Percentiles rank a stretch among this genome's conserved stretches.
phyloP scores from a whole-genome alignment of 2,113 vertebrate species.

The Colistium nudipinnis region DNA sequence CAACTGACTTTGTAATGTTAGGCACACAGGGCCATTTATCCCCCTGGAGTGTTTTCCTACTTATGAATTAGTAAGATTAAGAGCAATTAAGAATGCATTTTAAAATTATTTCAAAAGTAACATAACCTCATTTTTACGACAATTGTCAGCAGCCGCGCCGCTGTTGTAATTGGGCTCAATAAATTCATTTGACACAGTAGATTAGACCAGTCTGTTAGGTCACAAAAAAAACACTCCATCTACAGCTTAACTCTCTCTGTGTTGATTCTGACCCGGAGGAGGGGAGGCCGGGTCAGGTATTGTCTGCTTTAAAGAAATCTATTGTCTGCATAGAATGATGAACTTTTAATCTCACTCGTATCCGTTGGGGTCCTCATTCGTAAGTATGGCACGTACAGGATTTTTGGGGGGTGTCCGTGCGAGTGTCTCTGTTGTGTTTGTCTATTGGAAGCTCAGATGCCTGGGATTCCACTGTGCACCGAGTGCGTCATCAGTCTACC shows the following conservation, averaged over 20 bases:
- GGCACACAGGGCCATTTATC: neutral
- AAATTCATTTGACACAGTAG: neutral
- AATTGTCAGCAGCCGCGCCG: slow-evolving; percentile 1
- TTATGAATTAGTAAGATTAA: too few relatives aligned
- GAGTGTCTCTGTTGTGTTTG: slow-evolving; percentile 30
- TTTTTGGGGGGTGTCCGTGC: neutral
- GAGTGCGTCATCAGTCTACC: slow-evolving; percentile 64
- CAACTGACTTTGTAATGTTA: neutral
- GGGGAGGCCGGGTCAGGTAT: slow-evolving; percentile 1
- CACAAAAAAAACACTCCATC: slow-evolving; percentile 4
- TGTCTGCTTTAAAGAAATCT: slow-evolving; percentile 33
- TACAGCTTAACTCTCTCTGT: neutral
- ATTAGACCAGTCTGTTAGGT: neutral
- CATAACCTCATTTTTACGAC: neutral
- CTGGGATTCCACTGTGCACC: slow-evolving; percentile 58
- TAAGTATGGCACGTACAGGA: neutral
- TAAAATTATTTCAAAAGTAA: slow-evolving; percentile 11
- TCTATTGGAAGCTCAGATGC: slow-evolving; percentile 51
- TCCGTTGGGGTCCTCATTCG: neutral
- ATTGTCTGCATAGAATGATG: slow-evolving; percentile 16
- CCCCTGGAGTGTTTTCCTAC: too few relatives aligned
- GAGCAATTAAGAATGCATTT: too few relatives aligned
- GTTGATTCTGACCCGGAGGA: slow-evolving; percentile 26
- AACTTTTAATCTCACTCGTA: slow-evolving; percentile 14
- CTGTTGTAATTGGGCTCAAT: neutral